Evolutionary conservation across 2,113 vertebrate genomes (phyloP).

Genomic region (Taurulus bubalis): DNA sequence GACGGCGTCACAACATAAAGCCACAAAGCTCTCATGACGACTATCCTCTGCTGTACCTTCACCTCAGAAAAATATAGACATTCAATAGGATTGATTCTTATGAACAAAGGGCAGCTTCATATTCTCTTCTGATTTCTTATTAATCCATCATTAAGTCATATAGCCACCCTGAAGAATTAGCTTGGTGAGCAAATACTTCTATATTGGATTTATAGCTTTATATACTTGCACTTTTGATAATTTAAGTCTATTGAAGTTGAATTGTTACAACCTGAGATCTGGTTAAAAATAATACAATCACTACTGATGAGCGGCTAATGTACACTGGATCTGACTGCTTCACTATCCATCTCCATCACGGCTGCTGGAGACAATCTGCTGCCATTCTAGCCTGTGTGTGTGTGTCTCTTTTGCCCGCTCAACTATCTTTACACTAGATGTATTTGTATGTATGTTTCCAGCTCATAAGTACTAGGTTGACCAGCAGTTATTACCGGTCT

Average conservation of each 20-base stretch:
- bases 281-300: not conserved
- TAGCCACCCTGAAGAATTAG: not conserved
- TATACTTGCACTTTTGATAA: not conserved
- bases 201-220: not conserved
- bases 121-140: constrained; percentile 3
- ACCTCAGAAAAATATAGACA: constrained; percentile 1
- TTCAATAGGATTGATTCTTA: not conserved
- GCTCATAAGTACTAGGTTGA: not conserved
- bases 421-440: not conserved
- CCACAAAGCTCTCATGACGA: not conserved
- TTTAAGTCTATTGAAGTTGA: not conserved
- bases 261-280: not conserved
- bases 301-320: not conserved
- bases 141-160: not conserved
- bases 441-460: not conserved
- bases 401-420: not conserved
- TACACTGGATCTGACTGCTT: not conserved
- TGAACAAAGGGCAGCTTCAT: not conserved
- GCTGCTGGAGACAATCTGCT: not conserved
- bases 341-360: not conserved
- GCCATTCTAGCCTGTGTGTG: not conserved
- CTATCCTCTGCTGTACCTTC: constrained; percentile 8
- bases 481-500: not conserved
- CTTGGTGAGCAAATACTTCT: not conserved
- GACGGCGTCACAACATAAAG: not conserved